Conservation (phyloP, 1,140 invertebrate genomes). For the Eriocheir sinensis region DNA sequence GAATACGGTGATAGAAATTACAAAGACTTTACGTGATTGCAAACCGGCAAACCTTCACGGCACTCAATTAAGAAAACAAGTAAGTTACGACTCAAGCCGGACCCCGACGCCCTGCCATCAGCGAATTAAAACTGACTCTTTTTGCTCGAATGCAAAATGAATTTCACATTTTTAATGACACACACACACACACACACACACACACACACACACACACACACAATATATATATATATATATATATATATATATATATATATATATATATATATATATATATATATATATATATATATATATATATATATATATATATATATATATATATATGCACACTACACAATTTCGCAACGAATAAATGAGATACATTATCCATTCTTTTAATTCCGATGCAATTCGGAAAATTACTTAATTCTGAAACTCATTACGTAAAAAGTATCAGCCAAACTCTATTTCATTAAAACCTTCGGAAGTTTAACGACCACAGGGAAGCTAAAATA, state of each 20-base stretch:
- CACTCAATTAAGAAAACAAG: slow-evolving; percentile 16
- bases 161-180: neutral
- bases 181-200: neutral
- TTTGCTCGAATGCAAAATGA: neutral
- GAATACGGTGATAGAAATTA: slow-evolving; percentile 17
- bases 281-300: neutral
- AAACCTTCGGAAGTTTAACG: slow-evolving; percentile 12
- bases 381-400: slow-evolving; percentile 11
- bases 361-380: slow-evolving; percentile 2
- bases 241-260: slow-evolving; percentile 19
- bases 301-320: neutral
- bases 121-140: too few species aligned
- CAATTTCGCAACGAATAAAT: too few species aligned
- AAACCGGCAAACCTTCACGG: neutral
- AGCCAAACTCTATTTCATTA: slow-evolving; percentile 17
- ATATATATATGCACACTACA: too few species aligned
- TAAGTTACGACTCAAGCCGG: neutral
- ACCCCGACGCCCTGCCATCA: too few species aligned
- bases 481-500: slow-evolving; percentile 2
- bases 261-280: neutral
- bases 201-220: too few species aligned
- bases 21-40: slow-evolving; percentile 24
- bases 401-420: slow-evolving; percentile 27
- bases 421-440: slow-evolving; percentile 25
- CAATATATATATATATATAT: neutral